Percentiles rank a stretch among this genome's conserved stretches.
phyloP scores from a whole-genome alignment of 2,888 invertebrate species.

The Mongoloraphidia duomilia region DNA sequence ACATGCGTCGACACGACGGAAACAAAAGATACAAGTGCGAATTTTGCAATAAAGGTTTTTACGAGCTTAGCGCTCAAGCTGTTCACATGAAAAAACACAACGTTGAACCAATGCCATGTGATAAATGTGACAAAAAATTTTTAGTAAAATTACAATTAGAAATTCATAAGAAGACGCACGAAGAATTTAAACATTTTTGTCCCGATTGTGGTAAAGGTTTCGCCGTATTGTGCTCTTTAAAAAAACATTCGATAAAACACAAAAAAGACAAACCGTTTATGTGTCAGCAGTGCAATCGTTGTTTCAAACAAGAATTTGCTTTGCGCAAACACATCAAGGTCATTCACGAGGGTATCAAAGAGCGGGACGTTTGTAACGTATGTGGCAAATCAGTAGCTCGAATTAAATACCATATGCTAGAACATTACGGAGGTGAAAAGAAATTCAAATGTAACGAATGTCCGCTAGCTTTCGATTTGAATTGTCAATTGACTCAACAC shows the following conservation, averaged over 20 bases:
- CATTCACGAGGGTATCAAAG: not conserved
- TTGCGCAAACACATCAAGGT: not conserved
- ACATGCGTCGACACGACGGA: slow-evolving; percentile 29
- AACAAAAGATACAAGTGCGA: slow-evolving; percentile 1
- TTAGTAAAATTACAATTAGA: not conserved
- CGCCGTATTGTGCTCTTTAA: not conserved
- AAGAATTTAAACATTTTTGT: not conserved
- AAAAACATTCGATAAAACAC: not conserved
- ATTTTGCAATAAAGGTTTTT: slow-evolving; percentile 1
- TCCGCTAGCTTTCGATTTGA: no score
- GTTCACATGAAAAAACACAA: not conserved
- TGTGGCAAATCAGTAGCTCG: not conserved
- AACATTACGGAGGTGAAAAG: not conserved
- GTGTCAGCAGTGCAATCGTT: not conserved
- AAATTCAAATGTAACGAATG: not conserved
- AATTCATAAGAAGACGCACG: not conserved
- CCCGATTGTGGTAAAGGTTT: not conserved
- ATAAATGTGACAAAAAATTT: not conserved
- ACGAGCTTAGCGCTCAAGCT: slow-evolving; percentile 1
- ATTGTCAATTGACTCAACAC: no score
- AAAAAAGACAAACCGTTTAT: not conserved
- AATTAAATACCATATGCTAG: not conserved
- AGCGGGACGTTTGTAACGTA: not conserved
- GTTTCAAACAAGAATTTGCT: not conserved
- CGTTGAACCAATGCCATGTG: not conserved